phyloP scores from a whole-genome alignment of 2,797 vertebrate genomes.

The Lophotriccus pileatus region DNA sequence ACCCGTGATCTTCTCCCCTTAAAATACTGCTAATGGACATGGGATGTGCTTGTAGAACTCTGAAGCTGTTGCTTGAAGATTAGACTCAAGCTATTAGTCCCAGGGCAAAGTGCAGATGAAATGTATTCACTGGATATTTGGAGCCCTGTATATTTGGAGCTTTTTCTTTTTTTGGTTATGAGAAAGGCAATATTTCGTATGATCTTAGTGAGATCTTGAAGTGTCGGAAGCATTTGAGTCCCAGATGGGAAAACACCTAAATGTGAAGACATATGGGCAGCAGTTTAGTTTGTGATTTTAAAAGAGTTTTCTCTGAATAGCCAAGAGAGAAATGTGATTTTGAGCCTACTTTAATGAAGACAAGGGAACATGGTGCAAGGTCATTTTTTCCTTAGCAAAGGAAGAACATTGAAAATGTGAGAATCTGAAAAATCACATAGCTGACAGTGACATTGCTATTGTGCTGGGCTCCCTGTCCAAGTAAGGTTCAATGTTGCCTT shows the following conservation, averaged over 20 bases:
- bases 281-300: neutral
- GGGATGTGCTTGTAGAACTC: neutral
- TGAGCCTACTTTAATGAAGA: neutral
- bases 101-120: neutral
- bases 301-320: neutral
- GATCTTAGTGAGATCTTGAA: neutral
- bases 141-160: neutral
- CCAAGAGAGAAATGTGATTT: neutral
- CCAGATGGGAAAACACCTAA: neutral
- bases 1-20: fast-evolving
- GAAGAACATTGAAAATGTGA: neutral
- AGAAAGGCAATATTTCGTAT: neutral
- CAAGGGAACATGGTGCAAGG: neutral
- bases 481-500: neutral
- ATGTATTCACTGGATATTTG: neutral
- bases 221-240: neutral
- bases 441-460: neutral
- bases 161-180: neutral
- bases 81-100: neutral
- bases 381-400: neutral
- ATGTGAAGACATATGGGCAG: neutral
- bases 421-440: neutral
- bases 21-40: neutral
- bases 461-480: neutral
- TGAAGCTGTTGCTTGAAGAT: neutral